These are phyloP conservation scores for Erebia epiphron DNA, from an alignment of 2,888 invertebrate genomes.

Conservation along the genomic window DNA sequence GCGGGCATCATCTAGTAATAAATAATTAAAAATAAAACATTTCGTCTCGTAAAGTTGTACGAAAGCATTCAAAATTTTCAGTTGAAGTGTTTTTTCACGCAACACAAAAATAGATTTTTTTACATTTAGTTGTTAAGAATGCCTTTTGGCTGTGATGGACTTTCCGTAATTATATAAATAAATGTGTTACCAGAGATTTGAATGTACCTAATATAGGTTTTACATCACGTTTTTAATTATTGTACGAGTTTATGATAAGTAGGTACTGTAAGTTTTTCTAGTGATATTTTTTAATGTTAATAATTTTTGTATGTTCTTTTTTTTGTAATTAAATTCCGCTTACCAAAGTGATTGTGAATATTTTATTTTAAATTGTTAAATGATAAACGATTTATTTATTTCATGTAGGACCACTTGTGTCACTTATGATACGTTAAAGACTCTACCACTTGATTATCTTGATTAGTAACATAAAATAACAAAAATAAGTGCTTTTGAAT, in stretches of 20 bases:
- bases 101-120: not conserved
- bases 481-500: too few relatives aligned
- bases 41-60: too few relatives aligned
- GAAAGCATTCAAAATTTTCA: too few relatives aligned
- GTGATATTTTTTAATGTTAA: constrained; percentile 47
- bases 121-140: constrained; percentile 26
- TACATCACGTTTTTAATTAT: constrained; percentile 43
- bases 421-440: too few relatives aligned
- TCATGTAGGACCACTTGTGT: too few relatives aligned
- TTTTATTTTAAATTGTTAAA: constrained; percentile 8
- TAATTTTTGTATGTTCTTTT: constrained; percentile 61
- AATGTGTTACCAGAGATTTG: constrained; percentile 52
- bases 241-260: constrained; percentile 27
- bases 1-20: too few relatives aligned
- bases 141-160: constrained; percentile 50
- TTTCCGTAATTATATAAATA: constrained; percentile 36
- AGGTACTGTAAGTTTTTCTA: constrained; percentile 37
- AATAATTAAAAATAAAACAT: too few relatives aligned
- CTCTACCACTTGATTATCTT: too few relatives aligned
- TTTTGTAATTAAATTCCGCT: constrained; percentile 75
- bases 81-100: too few relatives aligned
- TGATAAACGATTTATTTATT: too few relatives aligned
- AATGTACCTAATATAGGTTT: constrained; percentile 41
- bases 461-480: too few relatives aligned
- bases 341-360: constrained; percentile 61